Conservation (phyloP, 2,113 vertebrate genomes). For the Ardeotis arabs region DNA sequence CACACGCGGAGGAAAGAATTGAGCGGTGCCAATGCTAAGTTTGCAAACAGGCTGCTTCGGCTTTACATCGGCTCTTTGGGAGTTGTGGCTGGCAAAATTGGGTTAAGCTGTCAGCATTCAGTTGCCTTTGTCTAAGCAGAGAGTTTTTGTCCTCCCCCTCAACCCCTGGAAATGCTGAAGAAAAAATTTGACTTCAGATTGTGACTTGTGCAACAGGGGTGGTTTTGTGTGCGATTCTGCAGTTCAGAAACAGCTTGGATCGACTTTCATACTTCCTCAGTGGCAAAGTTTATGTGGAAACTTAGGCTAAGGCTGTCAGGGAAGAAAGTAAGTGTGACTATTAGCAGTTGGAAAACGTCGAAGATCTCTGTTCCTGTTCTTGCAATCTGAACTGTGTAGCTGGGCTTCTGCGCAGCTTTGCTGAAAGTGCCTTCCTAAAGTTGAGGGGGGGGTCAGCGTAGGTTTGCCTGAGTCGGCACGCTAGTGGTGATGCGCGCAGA, state of each 20-base stretch:
- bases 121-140: neutral
- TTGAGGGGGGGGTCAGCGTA: neutral
- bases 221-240: neutral
- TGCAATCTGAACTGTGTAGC: neutral
- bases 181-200: neutral
- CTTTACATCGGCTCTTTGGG: neutral
- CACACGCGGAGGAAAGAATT: neutral
- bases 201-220: neutral
- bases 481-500: neutral
- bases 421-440: neutral
- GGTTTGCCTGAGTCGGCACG: neutral
- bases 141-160: neutral
- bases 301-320: neutral
- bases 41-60: neutral
- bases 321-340: neutral
- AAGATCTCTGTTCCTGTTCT: neutral
- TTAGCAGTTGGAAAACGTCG: neutral
- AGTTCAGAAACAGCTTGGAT: neutral
- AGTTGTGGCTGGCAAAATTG: neutral
- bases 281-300: constrained; percentile 10
- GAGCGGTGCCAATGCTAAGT: fast-evolving
- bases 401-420: neutral
- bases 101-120: neutral
- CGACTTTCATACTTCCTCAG: neutral
- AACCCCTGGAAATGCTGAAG: neutral